A percentile compares a stretch with the other conserved stretches of the same genome.
phyloP scores from a whole-genome alignment of 2,888 invertebrate species.

The Drosophila setosimentum region DNA sequence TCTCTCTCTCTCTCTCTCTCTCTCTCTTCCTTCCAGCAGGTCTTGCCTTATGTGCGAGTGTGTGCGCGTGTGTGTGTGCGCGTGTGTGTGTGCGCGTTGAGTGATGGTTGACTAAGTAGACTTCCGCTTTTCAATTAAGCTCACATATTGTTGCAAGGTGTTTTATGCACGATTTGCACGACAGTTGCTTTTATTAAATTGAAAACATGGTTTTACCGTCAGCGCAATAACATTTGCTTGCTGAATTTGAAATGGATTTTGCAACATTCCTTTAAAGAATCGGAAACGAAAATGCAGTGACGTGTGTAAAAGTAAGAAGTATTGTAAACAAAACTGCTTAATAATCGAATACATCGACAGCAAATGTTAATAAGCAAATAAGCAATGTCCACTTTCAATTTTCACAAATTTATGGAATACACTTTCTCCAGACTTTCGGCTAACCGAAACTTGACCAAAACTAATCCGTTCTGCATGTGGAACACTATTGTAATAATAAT shows the following conservation, averaged over 20 bases:
- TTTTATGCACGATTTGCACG: constrained; percentile 81
- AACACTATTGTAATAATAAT: background rate
- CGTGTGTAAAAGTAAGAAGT: background rate
- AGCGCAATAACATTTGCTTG: constrained; percentile 9
- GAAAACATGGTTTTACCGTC: constrained; percentile 35
- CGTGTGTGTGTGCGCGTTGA: constrained; percentile 28
- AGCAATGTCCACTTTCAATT: background rate
- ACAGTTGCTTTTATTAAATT: constrained; percentile 71
- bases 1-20: background rate
- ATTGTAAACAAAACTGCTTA: background rate
- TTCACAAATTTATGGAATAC: background rate
- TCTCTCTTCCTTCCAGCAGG: background rate
- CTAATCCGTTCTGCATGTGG: background rate
- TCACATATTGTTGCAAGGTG: constrained; percentile 76
- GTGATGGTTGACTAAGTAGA: constrained; percentile 71
- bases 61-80: constrained; percentile 22
- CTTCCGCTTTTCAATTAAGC: constrained; percentile 81
- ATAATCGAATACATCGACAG: background rate
- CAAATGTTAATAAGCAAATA: background rate
- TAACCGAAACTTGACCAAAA: background rate
- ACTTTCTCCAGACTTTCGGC: background rate
- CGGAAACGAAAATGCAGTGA: too few species aligned
- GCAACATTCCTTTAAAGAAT: background rate
- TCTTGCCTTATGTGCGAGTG: constrained; percentile 7
- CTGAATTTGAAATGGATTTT: background rate